Conservation (phyloP, 2,888 invertebrate species). For the Drosophila neonasuta region DNA sequence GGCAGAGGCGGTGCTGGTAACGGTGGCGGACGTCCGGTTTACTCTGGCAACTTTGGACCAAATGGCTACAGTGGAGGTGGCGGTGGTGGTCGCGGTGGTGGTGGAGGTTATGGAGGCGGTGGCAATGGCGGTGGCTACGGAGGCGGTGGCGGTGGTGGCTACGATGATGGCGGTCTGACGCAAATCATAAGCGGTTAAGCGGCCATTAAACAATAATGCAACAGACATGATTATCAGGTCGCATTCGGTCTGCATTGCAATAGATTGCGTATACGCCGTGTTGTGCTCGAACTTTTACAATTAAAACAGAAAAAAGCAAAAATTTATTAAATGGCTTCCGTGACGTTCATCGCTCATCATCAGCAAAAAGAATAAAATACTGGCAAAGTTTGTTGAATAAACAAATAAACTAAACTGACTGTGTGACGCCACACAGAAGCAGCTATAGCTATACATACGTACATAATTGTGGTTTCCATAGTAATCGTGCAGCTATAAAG, state of each 20-base stretch:
- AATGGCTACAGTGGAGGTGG: constrained; percentile 47
- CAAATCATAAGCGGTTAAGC: constrained; percentile 61
- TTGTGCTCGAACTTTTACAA: constrained; percentile 9
- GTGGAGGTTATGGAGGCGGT: constrained; percentile 18
- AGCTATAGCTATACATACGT: background rate
- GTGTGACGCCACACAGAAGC: background rate
- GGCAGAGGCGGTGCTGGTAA: constrained; percentile 13
- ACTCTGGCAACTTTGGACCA: constrained; percentile 65
- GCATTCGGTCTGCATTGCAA: constrained; percentile 2
- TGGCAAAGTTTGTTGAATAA: constrained; percentile 6
- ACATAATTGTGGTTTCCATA: constrained; percentile 5
- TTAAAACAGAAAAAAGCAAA: constrained; percentile 6
- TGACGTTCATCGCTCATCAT: background rate
- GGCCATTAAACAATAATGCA: background rate
- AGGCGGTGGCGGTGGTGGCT: constrained; percentile 28
- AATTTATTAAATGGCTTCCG: background rate
- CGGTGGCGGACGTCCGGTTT: constrained; percentile 54
- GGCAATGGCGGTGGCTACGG: constrained; percentile 14
- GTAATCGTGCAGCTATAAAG: background rate
- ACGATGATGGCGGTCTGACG: constrained; percentile 59
- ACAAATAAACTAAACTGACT: constrained; percentile 1
- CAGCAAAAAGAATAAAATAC: background rate
- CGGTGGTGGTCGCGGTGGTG: constrained; percentile 20
- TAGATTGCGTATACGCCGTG: constrained; percentile 13
- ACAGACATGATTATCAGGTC: background rate